Conservation (phyloP, 2,113 vertebrate species). For the Loxodonta africana region DNA sequence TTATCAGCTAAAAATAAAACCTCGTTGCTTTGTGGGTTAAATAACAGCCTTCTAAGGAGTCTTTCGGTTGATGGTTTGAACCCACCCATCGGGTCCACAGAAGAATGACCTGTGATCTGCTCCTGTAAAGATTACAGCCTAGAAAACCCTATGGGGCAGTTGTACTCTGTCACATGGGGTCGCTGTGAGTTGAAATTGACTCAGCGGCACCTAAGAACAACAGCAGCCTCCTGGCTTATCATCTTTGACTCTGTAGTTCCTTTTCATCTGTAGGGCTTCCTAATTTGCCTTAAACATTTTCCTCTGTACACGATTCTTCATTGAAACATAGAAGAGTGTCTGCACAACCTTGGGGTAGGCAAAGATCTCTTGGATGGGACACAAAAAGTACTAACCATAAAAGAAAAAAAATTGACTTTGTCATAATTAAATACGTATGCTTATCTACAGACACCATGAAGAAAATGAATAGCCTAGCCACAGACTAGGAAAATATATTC, state of each 20-base stretch:
- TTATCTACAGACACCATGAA: conserved; percentile 41
- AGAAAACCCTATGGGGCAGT: no score
- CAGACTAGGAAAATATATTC: neutral
- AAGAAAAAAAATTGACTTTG: neutral
- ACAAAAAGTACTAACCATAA: conserved; percentile 4
- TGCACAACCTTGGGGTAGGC: neutral
- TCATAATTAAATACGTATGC: conserved; percentile 8
- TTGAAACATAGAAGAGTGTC: neutral
- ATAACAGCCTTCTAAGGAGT: neutral
- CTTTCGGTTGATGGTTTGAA: neutral
- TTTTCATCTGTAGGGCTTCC: neutral
- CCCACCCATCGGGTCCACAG: neutral
- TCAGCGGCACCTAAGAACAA: neutral
- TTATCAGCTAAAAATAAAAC: conserved; percentile 31
- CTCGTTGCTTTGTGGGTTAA: neutral
- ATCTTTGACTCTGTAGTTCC: conserved; percentile 5
- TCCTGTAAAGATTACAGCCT: neutral
- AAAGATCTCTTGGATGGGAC: conserved; percentile 24
- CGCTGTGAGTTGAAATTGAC: neutral
- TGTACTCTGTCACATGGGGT: no score
- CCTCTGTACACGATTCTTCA: neutral
- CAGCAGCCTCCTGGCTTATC: neutral
- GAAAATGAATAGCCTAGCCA: conserved; percentile 40
- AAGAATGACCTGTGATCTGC: neutral
- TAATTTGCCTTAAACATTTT: neutral